Conservation (phyloP, 2,888 invertebrate genomes). For the Acleris emargana region DNA sequence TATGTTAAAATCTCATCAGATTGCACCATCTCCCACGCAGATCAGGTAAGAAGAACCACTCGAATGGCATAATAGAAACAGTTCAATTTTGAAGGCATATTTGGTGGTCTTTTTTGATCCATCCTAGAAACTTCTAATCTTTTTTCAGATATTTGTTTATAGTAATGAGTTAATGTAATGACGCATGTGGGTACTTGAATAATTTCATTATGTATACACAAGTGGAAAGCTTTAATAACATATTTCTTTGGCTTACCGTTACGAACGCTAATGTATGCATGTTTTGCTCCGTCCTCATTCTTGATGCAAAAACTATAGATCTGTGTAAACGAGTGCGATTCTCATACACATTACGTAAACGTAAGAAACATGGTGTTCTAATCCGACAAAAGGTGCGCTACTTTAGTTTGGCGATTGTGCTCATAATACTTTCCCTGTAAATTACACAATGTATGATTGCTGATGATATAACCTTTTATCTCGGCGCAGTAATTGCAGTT, state of each 20-base stretch:
- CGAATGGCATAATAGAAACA: slow-evolving; percentile 39
- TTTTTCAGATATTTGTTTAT: neutral
- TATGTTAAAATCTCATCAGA: slow-evolving; percentile 58
- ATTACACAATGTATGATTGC: slow-evolving; percentile 58
- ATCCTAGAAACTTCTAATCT: neutral
- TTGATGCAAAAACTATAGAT: slow-evolving; percentile 45
- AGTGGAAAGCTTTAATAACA: slow-evolving; percentile 29
- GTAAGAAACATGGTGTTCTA: slow-evolving; percentile 56
- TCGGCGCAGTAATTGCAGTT: slow-evolving; percentile 60
- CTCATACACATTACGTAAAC: slow-evolving; percentile 61
- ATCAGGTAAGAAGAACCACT: slow-evolving; percentile 43
- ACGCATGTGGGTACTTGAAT: slow-evolving; percentile 24
- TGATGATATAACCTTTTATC: slow-evolving; percentile 62
- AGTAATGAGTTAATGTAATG: slow-evolving; percentile 41
- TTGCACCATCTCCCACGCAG: slow-evolving; percentile 48
- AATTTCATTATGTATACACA: slow-evolving; percentile 18
- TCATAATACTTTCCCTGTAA: slow-evolving; percentile 59
- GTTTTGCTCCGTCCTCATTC: slow-evolving; percentile 39
- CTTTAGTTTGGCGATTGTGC: slow-evolving; percentile 61
- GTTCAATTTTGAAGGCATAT: neutral
- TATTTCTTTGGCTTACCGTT: slow-evolving; percentile 14
- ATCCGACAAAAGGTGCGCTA: slow-evolving; percentile 68
- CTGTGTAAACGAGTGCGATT: slow-evolving; percentile 49
- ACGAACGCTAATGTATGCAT: slow-evolving; percentile 3
- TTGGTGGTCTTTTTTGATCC: neutral